Conservation (phyloP, 2,113 vertebrate genomes). For the Sminthopsis crassicaudata region DNA sequence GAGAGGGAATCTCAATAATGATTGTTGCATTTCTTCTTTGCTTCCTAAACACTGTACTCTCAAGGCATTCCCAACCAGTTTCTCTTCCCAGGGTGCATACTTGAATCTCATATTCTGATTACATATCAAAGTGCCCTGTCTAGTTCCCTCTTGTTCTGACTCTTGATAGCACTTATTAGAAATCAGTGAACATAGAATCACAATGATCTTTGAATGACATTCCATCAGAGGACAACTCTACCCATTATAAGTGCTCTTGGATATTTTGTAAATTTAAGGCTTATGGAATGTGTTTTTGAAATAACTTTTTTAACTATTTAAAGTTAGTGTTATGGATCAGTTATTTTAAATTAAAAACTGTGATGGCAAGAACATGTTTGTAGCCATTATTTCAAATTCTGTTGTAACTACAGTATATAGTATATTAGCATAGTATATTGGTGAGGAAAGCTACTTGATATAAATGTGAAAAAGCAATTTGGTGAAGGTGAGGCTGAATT, state of each 20-base stretch:
- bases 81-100: not conserved
- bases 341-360: constrained; percentile 28
- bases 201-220: not conserved
- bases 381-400: constrained; percentile 33
- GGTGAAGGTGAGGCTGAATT: constrained; percentile 51
- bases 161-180: not conserved
- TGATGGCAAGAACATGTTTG: constrained; percentile 24
- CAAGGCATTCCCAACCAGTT: not conserved
- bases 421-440: not conserved
- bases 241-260: not conserved
- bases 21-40: not conserved
- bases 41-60: not conserved
- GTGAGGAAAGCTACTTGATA: not conserved
- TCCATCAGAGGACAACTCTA: constrained; percentile 1
- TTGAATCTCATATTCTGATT: not conserved
- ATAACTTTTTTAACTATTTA: constrained; percentile 50
- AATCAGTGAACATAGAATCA: constrained; percentile 2
- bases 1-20: not conserved
- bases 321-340: constrained; percentile 36
- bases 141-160: not conserved
- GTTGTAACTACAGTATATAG: constrained; percentile 9
- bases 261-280: constrained; percentile 33
- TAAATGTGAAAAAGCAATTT: constrained; percentile 30
- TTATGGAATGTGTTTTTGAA: constrained; percentile 9
- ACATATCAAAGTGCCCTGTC: not conserved